Base-by-base conservation (phyloP, 2,113 vertebrate species). In the Prinia subflava region DNA sequence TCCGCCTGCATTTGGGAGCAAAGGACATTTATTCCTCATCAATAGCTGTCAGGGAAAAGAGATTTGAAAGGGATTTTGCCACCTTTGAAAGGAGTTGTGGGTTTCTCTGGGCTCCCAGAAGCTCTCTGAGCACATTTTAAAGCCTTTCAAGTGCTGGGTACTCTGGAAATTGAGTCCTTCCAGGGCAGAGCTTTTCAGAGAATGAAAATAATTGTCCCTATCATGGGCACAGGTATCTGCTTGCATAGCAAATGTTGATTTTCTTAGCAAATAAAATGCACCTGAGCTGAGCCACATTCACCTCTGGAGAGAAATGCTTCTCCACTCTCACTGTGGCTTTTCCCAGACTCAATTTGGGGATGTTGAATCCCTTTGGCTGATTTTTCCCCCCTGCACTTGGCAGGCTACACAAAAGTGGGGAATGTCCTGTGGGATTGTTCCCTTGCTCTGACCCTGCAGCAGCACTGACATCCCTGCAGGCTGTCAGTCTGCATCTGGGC, bases 231-330 rank as follows among this genome's bases (percentile, higher is more conserved):
- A 22, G 31, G 3, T 28, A 22, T n/a, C 65, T 60, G 44, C 53
- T 71, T 49, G 3, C n/a, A 1, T 3, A 9, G 83, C n/a, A 77
- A 70, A 69, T 56, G 63, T 23, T 83, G 4, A 22, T 70, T 84
- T 83, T 64, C 53, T 44, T 15, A 49, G 67, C 22, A 79, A 87
- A 56, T 47, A 60, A 68, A 84, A 27, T 2, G 1, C 0, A 1
- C 5, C 5, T 11, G 41, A 75, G 56, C 42, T 9, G 1, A 31
- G 7, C 63, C 4, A 1, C 0, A 0, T n/a, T 57, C 22, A 2
- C 5, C 19, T 25, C 22, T n/a, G 3, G 0, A 20, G 4, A 75
- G 60, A 0, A 7, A 57, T 22, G 57, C 25, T 71, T 16, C 62
- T 67, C 37, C 23, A 1, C 25, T 60, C n/a, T n/a, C 28, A 5